Conservation (phyloP, 2,797 vertebrate species). For the Leptatherina wallacei region DNA sequence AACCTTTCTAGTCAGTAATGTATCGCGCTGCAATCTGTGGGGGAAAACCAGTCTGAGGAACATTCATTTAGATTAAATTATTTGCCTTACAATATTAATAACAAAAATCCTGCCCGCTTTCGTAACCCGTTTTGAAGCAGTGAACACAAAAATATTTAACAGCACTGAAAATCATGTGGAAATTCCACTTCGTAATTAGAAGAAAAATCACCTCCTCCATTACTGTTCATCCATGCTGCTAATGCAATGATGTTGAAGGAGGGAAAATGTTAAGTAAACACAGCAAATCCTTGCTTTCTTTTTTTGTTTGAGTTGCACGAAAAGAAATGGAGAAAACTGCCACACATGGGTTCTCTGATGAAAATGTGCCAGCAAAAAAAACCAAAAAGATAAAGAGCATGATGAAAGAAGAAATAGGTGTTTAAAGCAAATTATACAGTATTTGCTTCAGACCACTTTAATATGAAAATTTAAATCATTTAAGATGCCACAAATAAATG, state of each 20-base stretch:
- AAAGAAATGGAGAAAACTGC: constrained; percentile 42
- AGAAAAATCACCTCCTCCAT: constrained; percentile 56
- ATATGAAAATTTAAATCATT: constrained; percentile 55
- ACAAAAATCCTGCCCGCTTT: neutral
- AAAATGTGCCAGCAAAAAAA: constrained; percentile 44
- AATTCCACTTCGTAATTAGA: constrained; percentile 67
- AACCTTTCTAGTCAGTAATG: neutral
- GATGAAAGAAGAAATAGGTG: constrained; percentile 48
- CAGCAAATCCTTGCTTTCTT: constrained; percentile 41
- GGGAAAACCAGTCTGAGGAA: constrained; percentile 13
- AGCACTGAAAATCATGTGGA: constrained; percentile 52
- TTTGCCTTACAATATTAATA: constrained; percentile 24
- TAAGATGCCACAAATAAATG: constrained; percentile 27
- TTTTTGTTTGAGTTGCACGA: constrained; percentile 37
- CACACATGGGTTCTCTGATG: constrained; percentile 43
- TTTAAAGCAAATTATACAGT: constrained; percentile 33
- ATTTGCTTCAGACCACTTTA: constrained; percentile 33
- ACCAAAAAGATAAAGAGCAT: constrained; percentile 24
- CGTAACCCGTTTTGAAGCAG: constrained; percentile 34
- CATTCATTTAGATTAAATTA: constrained; percentile 5
- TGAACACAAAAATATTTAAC: constrained; percentile 39
- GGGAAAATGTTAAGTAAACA: constrained; percentile 67
- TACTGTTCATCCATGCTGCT: constrained; percentile 68
- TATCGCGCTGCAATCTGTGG: constrained; percentile 1
- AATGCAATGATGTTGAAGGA: constrained; percentile 59